Evolutionary conservation across 2,888 invertebrate genomes (phyloP).

Genomic region (Drosophila dives): DNA sequence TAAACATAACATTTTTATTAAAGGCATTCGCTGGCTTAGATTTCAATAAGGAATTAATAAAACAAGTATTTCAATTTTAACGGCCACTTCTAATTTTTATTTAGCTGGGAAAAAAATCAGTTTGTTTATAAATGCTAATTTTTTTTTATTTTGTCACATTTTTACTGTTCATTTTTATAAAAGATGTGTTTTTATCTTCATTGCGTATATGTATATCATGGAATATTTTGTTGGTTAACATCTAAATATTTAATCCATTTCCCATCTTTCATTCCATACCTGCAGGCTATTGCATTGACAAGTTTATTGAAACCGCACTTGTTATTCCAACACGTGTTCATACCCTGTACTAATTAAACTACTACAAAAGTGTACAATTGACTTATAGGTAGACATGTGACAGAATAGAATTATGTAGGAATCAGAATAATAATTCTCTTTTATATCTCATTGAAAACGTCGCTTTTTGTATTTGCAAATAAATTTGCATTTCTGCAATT

Average conservation of each 20-base stretch:
- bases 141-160: not conserved
- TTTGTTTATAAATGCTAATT: not conserved
- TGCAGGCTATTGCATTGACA: slow-evolving; percentile 56
- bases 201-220: not conserved
- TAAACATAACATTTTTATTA: not conserved
- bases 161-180: not conserved
- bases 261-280: slow-evolving; percentile 13
- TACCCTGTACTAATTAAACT: not conserved
- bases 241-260: slow-evolving; percentile 46
- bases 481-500: rapidly evolving
- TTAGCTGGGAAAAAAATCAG: not conserved
- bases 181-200: not conserved
- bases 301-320: slow-evolving; percentile 55
- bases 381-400: not conserved
- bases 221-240: slow-evolving; percentile 7
- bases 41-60: not conserved
- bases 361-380: no score
- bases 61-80: not conserved
- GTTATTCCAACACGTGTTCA: slow-evolving; percentile 15
- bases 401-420: not conserved
- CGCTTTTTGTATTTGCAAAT: not conserved
- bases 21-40: not conserved
- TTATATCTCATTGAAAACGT: not conserved
- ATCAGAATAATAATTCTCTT: not conserved
- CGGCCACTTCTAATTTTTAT: not conserved